Evolutionary conservation across 1,140 invertebrate genomes (phyloP).

Genomic region (Euwallacea similis): DNA sequence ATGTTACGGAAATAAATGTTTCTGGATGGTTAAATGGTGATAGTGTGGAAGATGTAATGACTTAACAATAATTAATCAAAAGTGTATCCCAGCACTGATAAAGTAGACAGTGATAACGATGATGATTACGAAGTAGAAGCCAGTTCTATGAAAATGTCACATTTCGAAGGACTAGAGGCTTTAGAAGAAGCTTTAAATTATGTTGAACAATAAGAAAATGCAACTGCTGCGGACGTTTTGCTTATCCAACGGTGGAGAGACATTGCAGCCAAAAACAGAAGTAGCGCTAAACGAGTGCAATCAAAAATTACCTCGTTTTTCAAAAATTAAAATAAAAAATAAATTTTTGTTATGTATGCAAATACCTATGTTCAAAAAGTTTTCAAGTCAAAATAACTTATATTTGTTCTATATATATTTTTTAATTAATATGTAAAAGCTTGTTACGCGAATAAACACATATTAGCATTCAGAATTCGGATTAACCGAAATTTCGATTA

Average conservation of each 20-base stretch:
- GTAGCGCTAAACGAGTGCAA: background rate
- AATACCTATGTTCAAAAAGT: constrained; percentile 1
- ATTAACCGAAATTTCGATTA: too few species aligned
- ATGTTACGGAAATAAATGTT: constrained; percentile 10
- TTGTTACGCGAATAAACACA: too few species aligned
- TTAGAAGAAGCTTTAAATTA: constrained; percentile 2
- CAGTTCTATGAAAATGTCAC: background rate
- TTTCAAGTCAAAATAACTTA: background rate
- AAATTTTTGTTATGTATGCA: background rate
- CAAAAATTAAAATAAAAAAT: background rate
- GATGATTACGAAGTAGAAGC: background rate
- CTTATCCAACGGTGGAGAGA: background rate
- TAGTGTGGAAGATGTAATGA: constrained; percentile 11
- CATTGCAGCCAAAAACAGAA: constrained; percentile 3
- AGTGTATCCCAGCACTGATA: background rate
- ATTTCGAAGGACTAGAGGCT: background rate
- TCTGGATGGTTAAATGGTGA: constrained; percentile 14
- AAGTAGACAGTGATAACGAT: constrained; percentile 5
- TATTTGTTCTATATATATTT: too few species aligned
- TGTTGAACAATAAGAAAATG: constrained; percentile 5
- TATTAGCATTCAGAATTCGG: too few species aligned
- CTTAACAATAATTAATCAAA: constrained; percentile 9
- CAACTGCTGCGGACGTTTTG: background rate
- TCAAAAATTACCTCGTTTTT: constrained; percentile 7
- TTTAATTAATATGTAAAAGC: too few species aligned